Evolutionary conservation across 1,140 invertebrate genomes (phyloP), one percentile per base, ranked within the genome.

Genomic region (Drosophila insularis): DNA sequence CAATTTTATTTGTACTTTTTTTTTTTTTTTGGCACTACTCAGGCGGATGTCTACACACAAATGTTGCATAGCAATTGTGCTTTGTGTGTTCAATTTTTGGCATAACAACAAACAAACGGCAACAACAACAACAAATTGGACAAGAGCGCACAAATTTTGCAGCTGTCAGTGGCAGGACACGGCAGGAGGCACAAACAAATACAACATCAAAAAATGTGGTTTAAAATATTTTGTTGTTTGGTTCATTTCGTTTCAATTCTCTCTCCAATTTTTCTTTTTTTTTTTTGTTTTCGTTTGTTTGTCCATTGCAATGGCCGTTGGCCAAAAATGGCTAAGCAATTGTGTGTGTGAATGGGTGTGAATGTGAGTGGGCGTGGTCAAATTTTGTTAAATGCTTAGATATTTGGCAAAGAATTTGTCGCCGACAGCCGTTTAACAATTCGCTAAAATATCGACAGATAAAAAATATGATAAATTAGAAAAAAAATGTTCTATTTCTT

Each of bases 21-120:
- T 72, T 66, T 56, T 62, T 75, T 76, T 75, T 72, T 68, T 77
- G 58, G 35, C 21, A 43, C 43, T 50, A 76, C 63, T 66, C 58
- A 74, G 70, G 69, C 76, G 75, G 76, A 87, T 82, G 80, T 89
- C 80, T 80, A 74, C 85, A 74, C 85, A 89, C 77, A 89, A 89
- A 89, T 89, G 84, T 89, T 89, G 84, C 84, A 89, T 89, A 74
- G 80, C 77, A 89, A 89, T 84, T 80, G 55, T 58, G 84, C 80
- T 89, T 89, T 89, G 85, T 87, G 84, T 87, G 76, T 82, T 87
- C 84, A 89, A 87, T 89, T 89, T 87, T 87, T 74, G 82, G 84
- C 76, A 87, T 71, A 77, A 72, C 84, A 74, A 74, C 77, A 89
- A 79, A 71, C 78, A 79, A 72, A 80, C 43, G 62, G 63, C 62